Conservation (phyloP, 2,888 invertebrate species). For the Sphaeridia pumilis region DNA sequence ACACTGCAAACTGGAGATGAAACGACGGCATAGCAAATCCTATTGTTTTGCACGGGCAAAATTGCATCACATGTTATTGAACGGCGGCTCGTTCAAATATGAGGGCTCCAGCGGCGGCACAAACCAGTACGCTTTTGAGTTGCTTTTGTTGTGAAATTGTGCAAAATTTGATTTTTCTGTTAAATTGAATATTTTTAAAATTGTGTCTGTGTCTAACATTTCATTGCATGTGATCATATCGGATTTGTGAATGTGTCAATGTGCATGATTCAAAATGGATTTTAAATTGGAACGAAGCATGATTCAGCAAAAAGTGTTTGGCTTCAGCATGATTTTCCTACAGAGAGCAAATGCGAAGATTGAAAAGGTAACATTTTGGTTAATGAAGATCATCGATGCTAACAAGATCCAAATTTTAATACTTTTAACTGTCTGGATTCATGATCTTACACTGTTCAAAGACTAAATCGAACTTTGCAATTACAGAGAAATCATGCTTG, state of each 20-base stretch:
- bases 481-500: constrained; percentile 75
- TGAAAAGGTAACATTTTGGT: neutral
- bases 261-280: neutral
- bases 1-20: no score
- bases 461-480: no score
- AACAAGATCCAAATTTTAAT: no score
- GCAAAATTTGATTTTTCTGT: neutral
- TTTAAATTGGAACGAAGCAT: neutral
- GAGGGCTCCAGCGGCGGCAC: no score
- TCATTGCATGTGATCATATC: no score
- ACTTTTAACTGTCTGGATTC: neutral
- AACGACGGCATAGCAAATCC: neutral
- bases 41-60: no score
- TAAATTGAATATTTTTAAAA: neutral
- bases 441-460: neutral
- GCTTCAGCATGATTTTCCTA: neutral
- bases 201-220: neutral
- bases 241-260: no score
- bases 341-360: neutral
- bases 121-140: no score
- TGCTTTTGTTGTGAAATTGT: neutral
- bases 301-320: no score
- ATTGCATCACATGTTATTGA: no score
- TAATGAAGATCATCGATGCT: no score
- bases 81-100: no score